Evolutionary conservation across 2,888 invertebrate genomes (phyloP), one percentile per base, ranked within the genome.

Genomic region (Conops quadrifasciatus): DNA sequence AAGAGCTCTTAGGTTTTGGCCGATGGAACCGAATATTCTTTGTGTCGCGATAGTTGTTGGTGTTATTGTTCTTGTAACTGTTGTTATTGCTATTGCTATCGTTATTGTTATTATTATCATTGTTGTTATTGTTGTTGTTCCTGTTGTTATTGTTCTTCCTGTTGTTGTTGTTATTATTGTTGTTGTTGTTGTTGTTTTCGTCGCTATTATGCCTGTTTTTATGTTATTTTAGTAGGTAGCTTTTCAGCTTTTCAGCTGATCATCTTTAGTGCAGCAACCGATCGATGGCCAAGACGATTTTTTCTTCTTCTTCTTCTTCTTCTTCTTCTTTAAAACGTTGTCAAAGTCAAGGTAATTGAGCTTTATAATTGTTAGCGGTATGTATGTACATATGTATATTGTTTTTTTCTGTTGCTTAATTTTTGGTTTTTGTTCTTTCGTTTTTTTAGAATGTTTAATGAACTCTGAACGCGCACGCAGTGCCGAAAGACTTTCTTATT

Each of bases 301-400:
- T 69, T 26, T 15, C 24, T 58, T 56, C 45, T 26, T 70, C 24
- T 21, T 24, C 58, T 21, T n/a, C n/a, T n/a, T n/a, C n/a, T n/a
- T n/a, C n/a, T 30, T 63, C 16, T 63, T 49, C 45, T 64, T 15
- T 28, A 49, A 26, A 47, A 2, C 13, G 56, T 71, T 64, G 67
- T 63, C 71, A 67, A 71, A 63, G 30, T 43, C 67, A 58, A 26
- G 43, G 47, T 71, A 65, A 65, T 58, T 65, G 47, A 19, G 19
- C 19, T 24, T 63, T 63, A 56, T 56, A 56, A 53, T 66, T 56
- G 66, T 15, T 36, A 36, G 21, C 49, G 43, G 60, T 43, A 30
- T 62, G 36, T 43, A 62, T 9, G 45, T n/a, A n/a, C n/a, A n/a
- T n/a, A n/a, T n/a, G n/a, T n/a, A n/a, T n/a, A n/a, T n/a, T n/a